phyloP scores from a whole-genome alignment of 2,888 invertebrate species.

The Drosophila antonietae region DNA sequence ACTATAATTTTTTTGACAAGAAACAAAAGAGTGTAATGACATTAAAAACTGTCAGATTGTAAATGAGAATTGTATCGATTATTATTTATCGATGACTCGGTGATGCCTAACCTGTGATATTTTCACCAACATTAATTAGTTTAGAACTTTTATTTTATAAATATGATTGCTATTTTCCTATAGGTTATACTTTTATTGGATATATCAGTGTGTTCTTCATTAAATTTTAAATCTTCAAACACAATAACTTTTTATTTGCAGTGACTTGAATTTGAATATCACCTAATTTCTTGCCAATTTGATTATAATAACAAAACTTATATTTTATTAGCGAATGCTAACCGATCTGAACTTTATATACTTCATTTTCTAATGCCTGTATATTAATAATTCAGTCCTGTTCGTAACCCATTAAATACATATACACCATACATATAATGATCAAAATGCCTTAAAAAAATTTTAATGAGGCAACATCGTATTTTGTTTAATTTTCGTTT shows the following conservation, averaged over 20 bases:
- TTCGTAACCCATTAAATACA: constrained; percentile 23
- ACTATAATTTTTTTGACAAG: constrained; percentile 4
- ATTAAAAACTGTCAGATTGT: neutral
- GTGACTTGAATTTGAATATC: constrained; percentile 35
- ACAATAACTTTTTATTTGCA: constrained; percentile 45
- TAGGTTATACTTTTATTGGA: constrained; percentile 54
- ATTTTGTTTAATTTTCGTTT: constrained; percentile 45
- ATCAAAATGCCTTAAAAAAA: constrained; percentile 39
- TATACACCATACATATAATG: constrained; percentile 31
- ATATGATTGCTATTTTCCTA: neutral
- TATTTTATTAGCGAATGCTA: neutral
- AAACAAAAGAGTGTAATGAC: constrained; percentile 15
- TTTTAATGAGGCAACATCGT: constrained; percentile 45
- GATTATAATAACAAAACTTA: constrained; percentile 7
- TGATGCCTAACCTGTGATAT: no score
- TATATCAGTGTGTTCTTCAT: constrained; percentile 55
- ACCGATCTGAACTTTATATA: constrained; percentile 1
- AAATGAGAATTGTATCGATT: constrained; percentile 15
- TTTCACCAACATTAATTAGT: neutral
- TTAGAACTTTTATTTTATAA: constrained; percentile 6
- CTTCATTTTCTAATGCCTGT: constrained; percentile 14
- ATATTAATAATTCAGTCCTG: constrained; percentile 39
- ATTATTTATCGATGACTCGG: constrained; percentile 5
- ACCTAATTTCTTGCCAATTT: constrained; percentile 12
- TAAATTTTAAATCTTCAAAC: constrained; percentile 45